These are phyloP conservation scores for Malthinus seriepunctatus DNA, from an alignment of 2,888 invertebrate genomes.

Conservation along the genomic window DNA sequence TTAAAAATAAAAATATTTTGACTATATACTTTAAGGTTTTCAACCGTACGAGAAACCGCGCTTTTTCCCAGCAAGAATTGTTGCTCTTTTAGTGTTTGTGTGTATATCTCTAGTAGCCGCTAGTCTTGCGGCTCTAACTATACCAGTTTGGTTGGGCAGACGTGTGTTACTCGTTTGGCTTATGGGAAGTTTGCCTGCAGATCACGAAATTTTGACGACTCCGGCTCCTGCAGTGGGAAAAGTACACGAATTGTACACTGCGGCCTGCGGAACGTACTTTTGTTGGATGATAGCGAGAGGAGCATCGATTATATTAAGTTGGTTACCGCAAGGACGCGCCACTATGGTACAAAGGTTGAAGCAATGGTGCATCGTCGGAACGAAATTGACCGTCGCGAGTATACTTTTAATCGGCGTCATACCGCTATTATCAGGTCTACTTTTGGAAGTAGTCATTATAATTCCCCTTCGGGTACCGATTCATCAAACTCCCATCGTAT, in stretches of 20 bases:
- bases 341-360: constrained; percentile 72
- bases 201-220: constrained; percentile 45
- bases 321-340: constrained; percentile 87
- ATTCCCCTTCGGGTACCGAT: constrained; percentile 91
- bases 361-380: constrained; percentile 74
- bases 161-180: constrained; percentile 87
- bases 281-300: constrained; percentile 92
- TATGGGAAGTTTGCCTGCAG: constrained; percentile 58
- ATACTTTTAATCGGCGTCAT: constrained; percentile 84
- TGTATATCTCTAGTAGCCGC: constrained; percentile 83
- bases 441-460: constrained; percentile 89
- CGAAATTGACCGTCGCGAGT: constrained; percentile 77
- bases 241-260: constrained; percentile 95
- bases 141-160: constrained; percentile 91
- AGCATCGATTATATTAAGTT: constrained; percentile 77
- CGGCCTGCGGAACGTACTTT: constrained; percentile 91
- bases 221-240: constrained; percentile 34
- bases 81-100: constrained; percentile 73
- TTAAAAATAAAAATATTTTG: not conserved
- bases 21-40: constrained; percentile 59
- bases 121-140: constrained; percentile 81
- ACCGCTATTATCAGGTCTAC: constrained; percentile 87
- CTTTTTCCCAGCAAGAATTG: constrained; percentile 74
- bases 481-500: constrained; percentile 86
- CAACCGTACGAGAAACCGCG: constrained; percentile 89